These are phyloP conservation scores for Garra rufa DNA, from an alignment of 2,113 vertebrate species.

Conservation along the genomic window DNA sequence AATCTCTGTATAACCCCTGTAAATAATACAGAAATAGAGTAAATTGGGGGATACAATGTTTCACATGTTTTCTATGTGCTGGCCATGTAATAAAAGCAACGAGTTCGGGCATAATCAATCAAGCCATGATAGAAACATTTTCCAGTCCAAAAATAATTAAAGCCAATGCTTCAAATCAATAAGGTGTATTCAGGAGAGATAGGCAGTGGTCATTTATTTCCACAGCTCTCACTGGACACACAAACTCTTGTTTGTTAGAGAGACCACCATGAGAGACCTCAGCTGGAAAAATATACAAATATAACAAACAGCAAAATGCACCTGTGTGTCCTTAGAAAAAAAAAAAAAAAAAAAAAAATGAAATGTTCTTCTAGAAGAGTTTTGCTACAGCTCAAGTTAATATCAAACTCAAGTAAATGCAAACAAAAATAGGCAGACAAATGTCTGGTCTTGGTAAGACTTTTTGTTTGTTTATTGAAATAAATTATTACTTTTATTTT, in stretches of 20 bases:
- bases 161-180: constrained; percentile 79
- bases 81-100: constrained; percentile 49
- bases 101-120: constrained; percentile 78
- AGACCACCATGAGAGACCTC: constrained; percentile 63
- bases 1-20: not conserved
- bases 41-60: not conserved
- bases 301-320: constrained; percentile 70
- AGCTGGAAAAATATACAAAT: constrained; percentile 67
- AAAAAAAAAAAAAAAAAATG: too few species aligned
- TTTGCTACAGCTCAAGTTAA: not conserved
- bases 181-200: constrained; percentile 78
- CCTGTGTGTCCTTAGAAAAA: constrained; percentile 72
- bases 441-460: not conserved
- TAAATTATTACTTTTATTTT: not conserved
- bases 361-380: too few species aligned
- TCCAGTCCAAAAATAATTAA: constrained; percentile 81
- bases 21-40: not conserved
- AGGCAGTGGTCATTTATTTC: constrained; percentile 78
- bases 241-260: constrained; percentile 69
- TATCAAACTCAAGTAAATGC: not conserved
- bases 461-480: not conserved
- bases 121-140: constrained; percentile 78
- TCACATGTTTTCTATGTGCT: not conserved
- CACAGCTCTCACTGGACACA: constrained; percentile 71
- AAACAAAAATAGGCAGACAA: not conserved